Evolutionary conservation across 1,140 invertebrate genomes (phyloP).

Genomic region (Harpegnathos saltator): DNA sequence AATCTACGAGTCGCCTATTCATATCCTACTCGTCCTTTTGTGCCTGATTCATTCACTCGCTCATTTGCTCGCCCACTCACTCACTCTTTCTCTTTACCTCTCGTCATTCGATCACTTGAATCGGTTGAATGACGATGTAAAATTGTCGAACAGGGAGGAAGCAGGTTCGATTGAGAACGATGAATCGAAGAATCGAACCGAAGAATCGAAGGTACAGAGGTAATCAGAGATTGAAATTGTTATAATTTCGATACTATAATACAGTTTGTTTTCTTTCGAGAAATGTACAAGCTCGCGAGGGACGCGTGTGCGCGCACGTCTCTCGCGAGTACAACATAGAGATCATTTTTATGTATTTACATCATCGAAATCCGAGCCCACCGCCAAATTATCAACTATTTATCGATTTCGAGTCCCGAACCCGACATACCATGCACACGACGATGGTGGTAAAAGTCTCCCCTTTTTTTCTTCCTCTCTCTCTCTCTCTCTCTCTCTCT

Average conservation of each 20-base stretch:
- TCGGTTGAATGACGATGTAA: conserved; percentile 13
- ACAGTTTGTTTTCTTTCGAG: conserved; percentile 19
- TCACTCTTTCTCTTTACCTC: conserved; percentile 1
- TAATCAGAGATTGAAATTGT: conserved; percentile 26
- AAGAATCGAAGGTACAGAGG: conserved; percentile 13
- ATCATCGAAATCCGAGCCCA: conserved; percentile 3
- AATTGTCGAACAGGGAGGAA: conserved; percentile 14
- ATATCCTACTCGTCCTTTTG: not conserved
- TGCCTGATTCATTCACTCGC: not conserved
- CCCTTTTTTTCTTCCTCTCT: not conserved
- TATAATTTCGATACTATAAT: conserved; percentile 28
- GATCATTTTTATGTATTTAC: conserved; percentile 1
- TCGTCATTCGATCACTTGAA: conserved; percentile 47
- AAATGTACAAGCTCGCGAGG: not conserved
- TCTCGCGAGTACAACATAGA: conserved; percentile 24
- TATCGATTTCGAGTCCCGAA: conserved; percentile 2
- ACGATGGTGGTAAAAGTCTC: not conserved
- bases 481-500: not conserved
- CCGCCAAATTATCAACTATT: conserved; percentile 32
- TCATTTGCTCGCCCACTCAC: not conserved
- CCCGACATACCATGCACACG: not conserved
- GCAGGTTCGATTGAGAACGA: conserved; percentile 35
- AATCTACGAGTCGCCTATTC: no score
- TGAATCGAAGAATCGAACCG: conserved; percentile 19
- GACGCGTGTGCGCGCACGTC: not conserved